These are phyloP conservation scores for Nerophis lumbriciformis DNA, from an alignment of 2,113 vertebrate species.

Conservation along the genomic window DNA sequence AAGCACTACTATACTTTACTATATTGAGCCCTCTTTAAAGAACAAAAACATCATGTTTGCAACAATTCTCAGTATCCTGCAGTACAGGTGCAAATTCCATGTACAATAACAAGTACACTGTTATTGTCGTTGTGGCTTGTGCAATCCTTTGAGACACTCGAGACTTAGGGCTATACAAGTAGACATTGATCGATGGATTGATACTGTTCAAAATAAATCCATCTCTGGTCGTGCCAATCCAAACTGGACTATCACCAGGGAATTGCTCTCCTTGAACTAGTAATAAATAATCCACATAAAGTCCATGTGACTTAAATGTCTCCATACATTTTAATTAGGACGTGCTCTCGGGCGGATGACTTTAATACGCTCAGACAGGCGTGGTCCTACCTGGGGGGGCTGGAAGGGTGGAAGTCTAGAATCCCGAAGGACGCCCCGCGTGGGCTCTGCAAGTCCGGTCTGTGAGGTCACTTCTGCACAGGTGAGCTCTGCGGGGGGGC, in stretches of 20 bases:
- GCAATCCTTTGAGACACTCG: too few species aligned
- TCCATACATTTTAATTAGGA: constrained; percentile 42
- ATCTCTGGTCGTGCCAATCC: not conserved
- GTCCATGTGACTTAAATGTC: constrained; percentile 44
- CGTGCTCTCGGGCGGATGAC: constrained; percentile 11
- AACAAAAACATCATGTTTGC: too few species aligned
- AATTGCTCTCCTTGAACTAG: not conserved
- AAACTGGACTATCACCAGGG: not conserved
- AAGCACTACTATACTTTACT: too few species aligned
- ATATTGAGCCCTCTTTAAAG: too few species aligned
- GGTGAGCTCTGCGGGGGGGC: constrained; percentile 32
- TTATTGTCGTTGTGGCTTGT: too few species aligned
- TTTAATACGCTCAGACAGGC: constrained; percentile 35
- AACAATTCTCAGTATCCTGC: too few species aligned
- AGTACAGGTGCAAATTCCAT: too few species aligned
- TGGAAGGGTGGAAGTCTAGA: constrained; percentile 10
- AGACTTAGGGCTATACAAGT: too few species aligned
- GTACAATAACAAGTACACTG: too few species aligned
- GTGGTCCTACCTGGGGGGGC: constrained; percentile 4
- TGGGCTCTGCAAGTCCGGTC: constrained; percentile 25
- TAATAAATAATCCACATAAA: constrained; percentile 12
- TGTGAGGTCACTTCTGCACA: constrained; percentile 34
- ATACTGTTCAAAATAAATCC: too few species aligned
- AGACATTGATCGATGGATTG: too few species aligned
- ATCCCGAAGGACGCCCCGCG: constrained; percentile 19